Percentiles rank a stretch among this genome's conserved stretches.
phyloP scores from a whole-genome alignment of 1,140 invertebrate species.

The Nilaparvata lugens region DNA sequence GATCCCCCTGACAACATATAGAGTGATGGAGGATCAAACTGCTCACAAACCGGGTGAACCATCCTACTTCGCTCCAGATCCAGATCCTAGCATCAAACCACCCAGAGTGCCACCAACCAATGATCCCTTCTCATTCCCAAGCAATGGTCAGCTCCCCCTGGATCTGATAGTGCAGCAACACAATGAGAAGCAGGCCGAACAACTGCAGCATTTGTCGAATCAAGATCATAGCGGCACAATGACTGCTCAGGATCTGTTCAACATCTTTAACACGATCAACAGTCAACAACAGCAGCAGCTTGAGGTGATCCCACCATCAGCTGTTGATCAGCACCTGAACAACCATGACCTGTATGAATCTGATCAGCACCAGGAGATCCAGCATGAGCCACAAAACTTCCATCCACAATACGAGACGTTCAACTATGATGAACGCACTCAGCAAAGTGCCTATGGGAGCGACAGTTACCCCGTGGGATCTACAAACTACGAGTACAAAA shows the following conservation, averaged over 20 bases:
- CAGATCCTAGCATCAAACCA: constrained; percentile 36
- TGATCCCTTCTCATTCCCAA: constrained; percentile 37
- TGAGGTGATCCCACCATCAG: neutral
- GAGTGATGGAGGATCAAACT: constrained; percentile 34
- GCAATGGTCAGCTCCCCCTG: constrained; percentile 35
- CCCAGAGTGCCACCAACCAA: constrained; percentile 34
- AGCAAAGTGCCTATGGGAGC: constrained; percentile 22
- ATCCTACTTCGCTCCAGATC: constrained; percentile 40
- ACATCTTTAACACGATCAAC: constrained; percentile 11
- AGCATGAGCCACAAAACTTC: constrained; percentile 24
- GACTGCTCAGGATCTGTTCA: constrained; percentile 42
- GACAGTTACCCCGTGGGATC: constrained; percentile 20
- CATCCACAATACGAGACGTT: constrained; percentile 42
- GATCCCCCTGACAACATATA: constrained; percentile 14
- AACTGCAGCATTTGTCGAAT: constrained; percentile 3
- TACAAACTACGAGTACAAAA: constrained; percentile 7
- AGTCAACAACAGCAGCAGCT: neutral
- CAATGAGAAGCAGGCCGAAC: constrained; percentile 6
- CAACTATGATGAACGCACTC: constrained; percentile 42
- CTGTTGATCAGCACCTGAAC: neutral
- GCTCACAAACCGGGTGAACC: constrained; percentile 36
- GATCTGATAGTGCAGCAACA: constrained; percentile 27
- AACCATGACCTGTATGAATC: constrained; percentile 1
- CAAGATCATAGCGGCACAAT: constrained; percentile 29
- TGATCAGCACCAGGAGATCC: constrained; percentile 23